A percentile compares a stretch with the other conserved stretches of the same genome.
phyloP scores from a whole-genome alignment of 1,140 invertebrate species.

The Microplitis mediator region DNA sequence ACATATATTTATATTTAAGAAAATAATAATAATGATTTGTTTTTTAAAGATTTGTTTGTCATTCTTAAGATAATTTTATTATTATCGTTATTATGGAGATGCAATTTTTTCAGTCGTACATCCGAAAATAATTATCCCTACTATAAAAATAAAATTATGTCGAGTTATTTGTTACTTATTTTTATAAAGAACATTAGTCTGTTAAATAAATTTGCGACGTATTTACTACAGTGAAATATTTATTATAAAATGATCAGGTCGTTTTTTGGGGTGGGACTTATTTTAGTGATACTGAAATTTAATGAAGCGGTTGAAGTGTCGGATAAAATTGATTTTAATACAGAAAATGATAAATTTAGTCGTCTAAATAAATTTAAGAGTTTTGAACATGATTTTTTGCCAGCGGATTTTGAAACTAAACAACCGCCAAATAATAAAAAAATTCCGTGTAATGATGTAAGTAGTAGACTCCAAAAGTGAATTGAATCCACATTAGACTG shows the following conservation, averaged over 20 bases:
- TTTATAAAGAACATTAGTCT: constrained; percentile 13
- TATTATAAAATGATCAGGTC: constrained; percentile 11
- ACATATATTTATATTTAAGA: too few species aligned
- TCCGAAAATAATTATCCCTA: constrained; percentile 40
- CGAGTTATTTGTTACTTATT: not conserved
- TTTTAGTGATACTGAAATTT: not conserved
- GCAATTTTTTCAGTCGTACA: constrained; percentile 38
- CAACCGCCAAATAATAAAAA: too few species aligned
- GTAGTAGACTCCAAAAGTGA: too few species aligned
- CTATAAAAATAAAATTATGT: not conserved
- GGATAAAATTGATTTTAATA: constrained; percentile 10
- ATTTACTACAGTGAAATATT: not conserved
- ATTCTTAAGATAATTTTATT: not conserved
- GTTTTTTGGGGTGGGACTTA: not conserved
- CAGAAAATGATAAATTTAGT: not conserved
- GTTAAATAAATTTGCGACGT: not conserved
- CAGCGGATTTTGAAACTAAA: too few species aligned
- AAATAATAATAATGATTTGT: not conserved
- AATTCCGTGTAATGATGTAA: too few species aligned
- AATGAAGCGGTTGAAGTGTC: not conserved
- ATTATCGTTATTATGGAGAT: constrained; percentile 6
- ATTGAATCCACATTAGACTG: too few species aligned
- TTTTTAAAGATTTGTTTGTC: not conserved
- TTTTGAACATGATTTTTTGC: too few species aligned
- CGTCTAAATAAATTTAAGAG: not conserved